Evolutionary conservation across 2,797 vertebrate species (phyloP).

Genomic region (Bradypodion pumilum): DNA sequence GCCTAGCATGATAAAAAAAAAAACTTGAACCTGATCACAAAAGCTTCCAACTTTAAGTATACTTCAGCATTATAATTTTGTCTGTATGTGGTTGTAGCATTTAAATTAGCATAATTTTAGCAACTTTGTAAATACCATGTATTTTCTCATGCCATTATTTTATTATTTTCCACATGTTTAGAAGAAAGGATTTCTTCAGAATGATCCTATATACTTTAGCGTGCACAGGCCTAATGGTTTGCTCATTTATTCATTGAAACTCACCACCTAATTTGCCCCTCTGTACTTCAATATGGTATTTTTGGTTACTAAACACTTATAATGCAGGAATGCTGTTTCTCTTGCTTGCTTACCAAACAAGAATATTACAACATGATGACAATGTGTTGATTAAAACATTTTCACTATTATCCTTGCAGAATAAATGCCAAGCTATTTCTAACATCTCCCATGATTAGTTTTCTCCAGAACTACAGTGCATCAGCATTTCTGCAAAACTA

Average conservation of each 20-base stretch:
- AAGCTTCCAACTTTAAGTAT: background rate
- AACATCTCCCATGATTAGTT: slow-evolving; percentile 9
- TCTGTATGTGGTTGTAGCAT: background rate
- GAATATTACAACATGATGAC: slow-evolving; percentile 18
- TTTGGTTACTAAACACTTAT: background rate
- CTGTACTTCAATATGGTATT: background rate
- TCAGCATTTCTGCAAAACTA: slow-evolving; percentile 1
- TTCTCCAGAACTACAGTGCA: slow-evolving; percentile 16
- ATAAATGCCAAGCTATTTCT: background rate
- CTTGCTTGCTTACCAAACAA: slow-evolving; percentile 33
- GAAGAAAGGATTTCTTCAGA: background rate
- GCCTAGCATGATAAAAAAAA: background rate
- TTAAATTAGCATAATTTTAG: background rate
- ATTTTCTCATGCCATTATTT: background rate
- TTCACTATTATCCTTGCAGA: slow-evolving; percentile 17
- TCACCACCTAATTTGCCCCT: background rate
- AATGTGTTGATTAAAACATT: slow-evolving; percentile 19
- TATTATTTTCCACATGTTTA: background rate
- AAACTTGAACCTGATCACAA: background rate
- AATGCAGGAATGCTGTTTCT: slow-evolving; percentile 26
- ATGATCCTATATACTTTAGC: background rate
- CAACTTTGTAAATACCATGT: background rate
- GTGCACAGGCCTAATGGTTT: background rate
- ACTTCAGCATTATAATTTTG: background rate
- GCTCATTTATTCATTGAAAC: background rate